Evolutionary conservation across 2,113 vertebrate species (phyloP).

Genomic region (Lontra canadensis): DNA sequence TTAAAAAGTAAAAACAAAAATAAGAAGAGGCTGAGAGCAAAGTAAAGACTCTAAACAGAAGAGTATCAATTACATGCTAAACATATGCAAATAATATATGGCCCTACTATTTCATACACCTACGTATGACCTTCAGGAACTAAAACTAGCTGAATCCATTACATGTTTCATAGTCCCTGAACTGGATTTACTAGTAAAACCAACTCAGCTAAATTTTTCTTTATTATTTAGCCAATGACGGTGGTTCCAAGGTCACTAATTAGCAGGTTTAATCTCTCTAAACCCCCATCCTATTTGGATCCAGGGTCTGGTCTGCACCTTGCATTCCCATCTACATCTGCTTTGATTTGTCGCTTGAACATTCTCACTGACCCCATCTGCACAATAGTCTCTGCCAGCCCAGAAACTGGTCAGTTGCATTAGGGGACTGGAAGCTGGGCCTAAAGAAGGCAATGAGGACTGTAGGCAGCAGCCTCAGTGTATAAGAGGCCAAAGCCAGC

Average conservation of each 20-base stretch:
- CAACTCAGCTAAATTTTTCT: conserved; percentile 46
- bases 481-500: neutral
- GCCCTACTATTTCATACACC: neutral
- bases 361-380: conserved; percentile 60
- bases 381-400: conserved; percentile 52
- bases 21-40: neutral
- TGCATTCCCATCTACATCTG: conserved; percentile 57
- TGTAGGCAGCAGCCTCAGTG: neutral
- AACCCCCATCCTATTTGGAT: conserved; percentile 12
- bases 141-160: conserved; percentile 45
- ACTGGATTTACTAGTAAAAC: conserved; percentile 34
- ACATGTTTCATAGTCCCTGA: neutral
- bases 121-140: conserved; percentile 8
- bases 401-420: conserved; percentile 55
- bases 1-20: neutral
- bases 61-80: conserved; percentile 35
- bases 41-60: neutral
- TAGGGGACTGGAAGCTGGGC: neutral
- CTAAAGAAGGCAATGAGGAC: neutral
- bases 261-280: conserved; percentile 57
- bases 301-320: neutral
- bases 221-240: conserved; percentile 38
- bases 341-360: conserved; percentile 64
- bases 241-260: conserved; percentile 40
- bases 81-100: neutral